Evolutionary conservation across 2,888 invertebrate genomes (phyloP), one percentile per base, ranked within the genome.

Genomic region (Brenthis ino): DNA sequence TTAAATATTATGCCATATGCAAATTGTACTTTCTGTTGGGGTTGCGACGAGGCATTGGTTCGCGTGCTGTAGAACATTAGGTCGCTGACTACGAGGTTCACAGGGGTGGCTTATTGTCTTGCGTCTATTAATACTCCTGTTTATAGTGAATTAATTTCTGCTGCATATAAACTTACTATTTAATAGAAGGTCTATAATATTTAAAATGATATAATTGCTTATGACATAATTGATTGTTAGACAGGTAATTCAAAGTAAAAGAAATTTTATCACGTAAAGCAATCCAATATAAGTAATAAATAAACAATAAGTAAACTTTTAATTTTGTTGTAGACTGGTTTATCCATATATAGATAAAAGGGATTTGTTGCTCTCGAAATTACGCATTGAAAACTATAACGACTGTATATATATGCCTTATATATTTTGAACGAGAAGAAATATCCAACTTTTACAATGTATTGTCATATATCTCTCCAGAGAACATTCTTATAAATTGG

Each of bases 401-500:
- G 14, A 51, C n/a, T 12, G 6, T 20, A 20, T 20, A 20, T 20
- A 20, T 16, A 28, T 28, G 24, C 47, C 37, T 11, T 14, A 16
- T 57, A 63, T 20, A 43, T 56, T 50, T 60, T 77, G 81, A 81
- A 77, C 76, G 83, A 87, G 83, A 84, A 81, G 81, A 84, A 79
- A 82, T 83, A 84, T 85, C 80, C 76, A 89, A 91, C 82, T 91
- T 91, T 87, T 87, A 81, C 84, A 88, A 88, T 88, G 85, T 86
- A 88, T 86, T 84, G 84, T 81, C 82, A 87, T 85, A 51, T 63
- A 83, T 86, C 84, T 82, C 91, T 85, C 89, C 71, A 75, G 92
- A 87, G 93, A 81, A 83, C 88, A 82, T 89, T 91, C 85, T 83
- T 84, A 81, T 82, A 87, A 88, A 93, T 92, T 92, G 93, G 92